Percentiles rank a stretch among this genome's conserved stretches.
These are phyloP conservation scores for Platycercus adscitus DNA, from an alignment of 2,113 vertebrate species.

Conservation along the genomic window DNA sequence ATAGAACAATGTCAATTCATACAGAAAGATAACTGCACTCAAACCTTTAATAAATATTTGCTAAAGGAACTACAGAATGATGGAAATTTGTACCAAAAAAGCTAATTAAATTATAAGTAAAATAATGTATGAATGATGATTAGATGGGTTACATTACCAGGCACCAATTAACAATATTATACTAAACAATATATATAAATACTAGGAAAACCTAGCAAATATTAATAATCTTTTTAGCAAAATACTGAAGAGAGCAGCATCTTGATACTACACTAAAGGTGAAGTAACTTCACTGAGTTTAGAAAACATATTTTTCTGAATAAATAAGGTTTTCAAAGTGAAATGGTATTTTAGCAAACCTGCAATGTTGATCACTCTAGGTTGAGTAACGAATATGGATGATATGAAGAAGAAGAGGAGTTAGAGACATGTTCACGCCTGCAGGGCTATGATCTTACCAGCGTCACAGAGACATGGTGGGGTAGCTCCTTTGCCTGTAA, in stretches of 20 bases:
- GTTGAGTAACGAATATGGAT: neutral
- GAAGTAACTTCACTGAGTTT: neutral
- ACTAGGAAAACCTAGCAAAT: neutral
- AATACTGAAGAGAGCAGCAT: neutral
- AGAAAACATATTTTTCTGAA: neutral
- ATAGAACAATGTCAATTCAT: neutral
- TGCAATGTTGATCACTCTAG: neutral
- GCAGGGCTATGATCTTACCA: neutral
- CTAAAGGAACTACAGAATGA: neutral
- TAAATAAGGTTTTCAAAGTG: neutral
- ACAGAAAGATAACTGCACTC: neutral
- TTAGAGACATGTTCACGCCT: neutral
- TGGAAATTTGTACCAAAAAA: neutral
- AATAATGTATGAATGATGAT: neutral
- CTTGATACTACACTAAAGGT: neutral
- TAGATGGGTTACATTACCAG: neutral
- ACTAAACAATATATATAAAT: neutral
- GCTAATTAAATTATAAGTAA: conserved; percentile 2
- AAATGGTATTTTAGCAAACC: neutral
- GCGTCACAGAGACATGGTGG: neutral
- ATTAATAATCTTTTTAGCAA: neutral
- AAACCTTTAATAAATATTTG: neutral
- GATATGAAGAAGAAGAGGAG: neutral
- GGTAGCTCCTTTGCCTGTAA: neutral
- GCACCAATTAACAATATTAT: neutral